These are phyloP conservation scores for Calypte anna DNA, from an alignment of 2,113 vertebrate genomes.

Conservation along the genomic window DNA sequence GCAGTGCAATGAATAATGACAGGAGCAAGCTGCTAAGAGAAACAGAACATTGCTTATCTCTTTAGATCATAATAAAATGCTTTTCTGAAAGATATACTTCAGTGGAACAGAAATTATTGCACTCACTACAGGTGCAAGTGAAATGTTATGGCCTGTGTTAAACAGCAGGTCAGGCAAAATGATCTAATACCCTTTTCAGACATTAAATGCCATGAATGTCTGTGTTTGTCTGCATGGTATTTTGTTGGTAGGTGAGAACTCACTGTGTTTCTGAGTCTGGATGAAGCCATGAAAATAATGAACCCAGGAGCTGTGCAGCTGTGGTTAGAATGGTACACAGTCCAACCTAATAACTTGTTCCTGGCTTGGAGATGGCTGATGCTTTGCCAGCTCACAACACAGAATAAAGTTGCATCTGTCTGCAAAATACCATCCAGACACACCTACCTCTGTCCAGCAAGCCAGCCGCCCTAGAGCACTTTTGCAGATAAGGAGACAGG, in stretches of 20 bases:
- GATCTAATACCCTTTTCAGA: constrained; percentile 30
- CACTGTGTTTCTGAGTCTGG: background rate
- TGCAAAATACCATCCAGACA: background rate
- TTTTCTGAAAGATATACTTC: constrained; percentile 28
- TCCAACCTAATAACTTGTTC: background rate
- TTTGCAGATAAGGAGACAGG: background rate
- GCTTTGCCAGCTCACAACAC: background rate
- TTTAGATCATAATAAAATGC: constrained; percentile 34
- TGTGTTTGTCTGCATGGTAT: background rate
- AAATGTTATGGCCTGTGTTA: constrained; percentile 5
- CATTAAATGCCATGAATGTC: background rate
- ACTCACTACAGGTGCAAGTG: background rate
- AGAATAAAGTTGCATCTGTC: background rate
- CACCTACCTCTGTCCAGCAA: background rate
- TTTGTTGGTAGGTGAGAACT: background rate
- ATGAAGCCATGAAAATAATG: background rate
- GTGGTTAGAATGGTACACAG: background rate
- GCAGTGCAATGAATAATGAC: constrained; percentile 3
- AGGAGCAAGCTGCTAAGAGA: constrained; percentile 10
- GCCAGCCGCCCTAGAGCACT: background rate
- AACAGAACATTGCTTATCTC: constrained; percentile 11
- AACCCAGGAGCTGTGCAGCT: background rate
- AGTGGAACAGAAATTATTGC: background rate
- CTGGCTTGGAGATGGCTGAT: background rate
- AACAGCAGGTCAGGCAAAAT: constrained; percentile 38